Conservation (phyloP, 1,140 invertebrate species). For the Zophobas atratus region DNA sequence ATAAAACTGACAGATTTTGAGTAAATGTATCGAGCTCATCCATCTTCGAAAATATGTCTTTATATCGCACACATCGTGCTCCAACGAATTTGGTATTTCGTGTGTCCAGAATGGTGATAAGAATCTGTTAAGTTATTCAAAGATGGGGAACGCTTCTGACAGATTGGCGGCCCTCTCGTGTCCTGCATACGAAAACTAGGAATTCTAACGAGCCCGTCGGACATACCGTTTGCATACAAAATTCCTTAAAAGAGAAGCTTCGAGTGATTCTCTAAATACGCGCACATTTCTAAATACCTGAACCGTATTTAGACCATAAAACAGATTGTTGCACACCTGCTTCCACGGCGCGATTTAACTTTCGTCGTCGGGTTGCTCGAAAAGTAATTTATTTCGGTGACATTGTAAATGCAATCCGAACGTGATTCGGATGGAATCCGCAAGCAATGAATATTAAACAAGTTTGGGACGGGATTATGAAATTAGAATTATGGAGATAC, state of each 20-base stretch:
- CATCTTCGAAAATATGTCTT: too few relatives aligned
- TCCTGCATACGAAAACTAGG: slow-evolving; percentile 42
- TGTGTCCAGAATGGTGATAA: slow-evolving; percentile 25
- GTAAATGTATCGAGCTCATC: too few relatives aligned
- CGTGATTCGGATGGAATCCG: slow-evolving; percentile 43
- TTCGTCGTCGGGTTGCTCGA: neutral
- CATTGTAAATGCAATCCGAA: slow-evolving; percentile 32
- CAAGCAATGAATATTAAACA: slow-evolving; percentile 57
- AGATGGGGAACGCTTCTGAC: slow-evolving; percentile 27
- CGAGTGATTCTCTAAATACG: neutral
- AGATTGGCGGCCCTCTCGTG: slow-evolving; percentile 31
- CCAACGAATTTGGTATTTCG: neutral
- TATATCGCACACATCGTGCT: too few relatives aligned
- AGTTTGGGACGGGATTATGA: slow-evolving; percentile 53
- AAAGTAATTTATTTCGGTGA: slow-evolving; percentile 33
- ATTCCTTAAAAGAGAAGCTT: slow-evolving; percentile 9
- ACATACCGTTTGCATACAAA: slow-evolving; percentile 26
- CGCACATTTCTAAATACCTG: neutral
- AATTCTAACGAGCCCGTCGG: slow-evolving; percentile 36
- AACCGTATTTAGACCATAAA: neutral
- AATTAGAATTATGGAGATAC: slow-evolving; percentile 56
- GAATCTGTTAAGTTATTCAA: slow-evolving; percentile 38
- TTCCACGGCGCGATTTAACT: neutral
- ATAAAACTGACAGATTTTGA: too few relatives aligned
- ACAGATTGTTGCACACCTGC: neutral